Evolutionary conservation across 2,113 vertebrate species (phyloP), one percentile per base, ranked within the genome.

Genomic region (Prunella himalayana): DNA sequence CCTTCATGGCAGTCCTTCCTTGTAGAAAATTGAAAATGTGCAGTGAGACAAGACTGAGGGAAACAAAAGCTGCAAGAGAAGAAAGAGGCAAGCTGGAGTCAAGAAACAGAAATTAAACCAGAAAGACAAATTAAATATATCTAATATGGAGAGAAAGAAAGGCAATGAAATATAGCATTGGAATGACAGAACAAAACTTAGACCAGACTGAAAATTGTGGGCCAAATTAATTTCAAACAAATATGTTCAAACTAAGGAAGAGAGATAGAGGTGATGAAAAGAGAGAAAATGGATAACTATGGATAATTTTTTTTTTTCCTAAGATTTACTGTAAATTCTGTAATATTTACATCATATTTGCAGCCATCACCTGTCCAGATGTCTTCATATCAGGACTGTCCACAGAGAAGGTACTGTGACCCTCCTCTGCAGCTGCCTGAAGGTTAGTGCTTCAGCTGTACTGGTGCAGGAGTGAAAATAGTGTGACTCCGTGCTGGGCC

Each of bases 231-330:
- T 65, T 77, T 59, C 54, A 81, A 65, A 69, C 16, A 37, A 57
- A 42, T 12, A 28, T 7, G 4, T 81, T 50, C 51, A 78, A 84
- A 75, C 8, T 27, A 66, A 86, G 33, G 10, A 33, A 76, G 14
- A 63, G 23, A 42, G 12, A 81, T 7, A 31, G 19, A 68, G 35
- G 13, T 22, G 6, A 50, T 23, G 27, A 71, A 73, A 80, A 57
- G 9, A 82, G 27, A 54, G 9, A 86, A 65, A 23, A n/a, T n/a
- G n/a, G n/a, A n/a, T n/a, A n/a, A 79, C 28, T 6, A 4, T 1
- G 4, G 9, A 44, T 10, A 1, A 1, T 13, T 42, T 20, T 33
- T 33, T n/a, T 57, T n/a, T 53, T 17, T 13, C 13, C 7, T 15
- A 51, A 20, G 0, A 1, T 13, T n/a, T 21, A 2, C 9, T 53